Evolutionary conservation across 2,888 invertebrate species (phyloP).

Genomic region (Lucinisca nassula): DNA sequence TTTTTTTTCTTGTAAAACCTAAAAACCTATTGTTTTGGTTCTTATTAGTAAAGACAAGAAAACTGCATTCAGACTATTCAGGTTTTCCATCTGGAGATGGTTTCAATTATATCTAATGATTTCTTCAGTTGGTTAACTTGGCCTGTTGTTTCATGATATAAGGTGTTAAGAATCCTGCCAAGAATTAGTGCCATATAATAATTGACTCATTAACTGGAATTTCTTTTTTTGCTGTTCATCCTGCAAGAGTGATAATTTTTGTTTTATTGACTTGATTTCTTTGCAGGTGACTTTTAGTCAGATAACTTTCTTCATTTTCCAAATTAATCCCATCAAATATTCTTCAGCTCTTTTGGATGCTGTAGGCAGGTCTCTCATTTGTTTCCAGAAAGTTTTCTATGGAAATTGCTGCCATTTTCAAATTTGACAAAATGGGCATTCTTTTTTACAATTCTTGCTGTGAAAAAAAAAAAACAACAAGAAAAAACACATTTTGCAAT

Average conservation of each 20-base stretch:
- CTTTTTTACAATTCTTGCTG: too few relatives aligned
- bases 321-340: too few relatives aligned
- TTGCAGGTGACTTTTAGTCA: too few relatives aligned
- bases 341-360: too few relatives aligned
- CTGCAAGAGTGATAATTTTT: neutral
- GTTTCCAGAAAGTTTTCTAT: too few relatives aligned
- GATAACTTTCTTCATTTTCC: too few relatives aligned
- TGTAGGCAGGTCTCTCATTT: too few relatives aligned
- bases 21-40: too few relatives aligned
- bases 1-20: too few relatives aligned
- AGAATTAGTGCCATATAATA: neutral
- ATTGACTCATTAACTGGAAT: neutral
- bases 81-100: neutral
- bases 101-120: conserved; percentile 8
- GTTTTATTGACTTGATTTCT: neutral
- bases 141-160: neutral
- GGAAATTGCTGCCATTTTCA: neutral
- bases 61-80: neutral
- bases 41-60: neutral
- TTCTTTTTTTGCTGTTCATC: neutral
- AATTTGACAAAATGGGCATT: neutral
- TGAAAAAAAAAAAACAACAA: too few relatives aligned
- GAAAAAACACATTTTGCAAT: too few relatives aligned
- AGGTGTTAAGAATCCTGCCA: neutral
- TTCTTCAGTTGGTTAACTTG: conserved; percentile 6